Base-by-base conservation (phyloP, 1,140 invertebrate species). In the Megalonaias nervosa region DNA sequence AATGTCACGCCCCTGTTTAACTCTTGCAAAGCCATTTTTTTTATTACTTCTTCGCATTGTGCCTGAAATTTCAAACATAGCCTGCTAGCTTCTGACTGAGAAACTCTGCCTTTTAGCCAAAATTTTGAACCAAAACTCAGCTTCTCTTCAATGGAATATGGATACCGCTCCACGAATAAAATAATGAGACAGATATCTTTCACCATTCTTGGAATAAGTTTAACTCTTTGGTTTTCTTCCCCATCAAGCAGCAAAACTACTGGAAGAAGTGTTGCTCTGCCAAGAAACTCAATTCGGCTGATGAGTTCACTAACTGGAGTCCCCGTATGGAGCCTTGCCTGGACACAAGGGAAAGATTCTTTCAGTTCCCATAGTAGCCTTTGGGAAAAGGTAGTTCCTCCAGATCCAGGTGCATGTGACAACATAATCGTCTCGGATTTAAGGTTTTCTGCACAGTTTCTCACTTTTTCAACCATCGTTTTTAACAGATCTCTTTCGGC, bases 381-480 rank as follows among this genome's bases (percentile, higher is more conserved):
- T 62, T 81, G 79, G 26, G 75, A 66, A 57, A 81, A 59, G n/a
- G 82, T 83, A 15, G 82, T 76, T 62, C 82, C 79, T n/a, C 82
- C 82, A n/a, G 76, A 58, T n/a, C 82, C 82, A 60, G 82, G 82
- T 5, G 79, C 82, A 57, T 83, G 80, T 21, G 55, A 70, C 6
- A 83, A n/a, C 2, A 38, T 74, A 31, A 81, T 58, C 2, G 58
- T 56, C 1, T 57, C 61, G 9, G 75, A 60, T 71, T 70, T 77
- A 58, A 65, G 77, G 21, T 38, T 59, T 6, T 71, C 31, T 4
- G 72, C 38, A 60, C 59, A 77, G 14, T 57, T 16, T 55, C 71
- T 74, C 9, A 83, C 74, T 56, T 73, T 75, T 12, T 66, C 58
- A 26, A 82, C 58, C 17, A 71, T 71, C 0, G 56, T 48, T 21